Base-by-base conservation (phyloP, 1,140 invertebrate genomes). In the Lamellibrachia luymesi region DNA sequence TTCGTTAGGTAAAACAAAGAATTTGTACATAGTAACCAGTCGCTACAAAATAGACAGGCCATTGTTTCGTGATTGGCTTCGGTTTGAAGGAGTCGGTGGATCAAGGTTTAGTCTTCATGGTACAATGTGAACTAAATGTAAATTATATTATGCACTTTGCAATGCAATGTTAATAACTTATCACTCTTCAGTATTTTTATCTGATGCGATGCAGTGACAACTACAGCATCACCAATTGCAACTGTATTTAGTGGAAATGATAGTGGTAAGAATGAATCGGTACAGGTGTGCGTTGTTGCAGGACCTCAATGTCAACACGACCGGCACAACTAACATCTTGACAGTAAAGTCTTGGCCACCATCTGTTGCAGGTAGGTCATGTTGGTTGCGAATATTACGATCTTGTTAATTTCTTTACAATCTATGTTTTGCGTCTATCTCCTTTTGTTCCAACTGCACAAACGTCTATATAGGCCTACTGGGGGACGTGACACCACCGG, bases 311-410 rank as follows among this genome's bases (percentile, higher is more conserved):
- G 22, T 64, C n/a, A n/a, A 50, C 52, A 50, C 91, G 80, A 93
- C 50, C 25, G 25, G 25, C n/a, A 91, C 25, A 2, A 90, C n/a
- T 51, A 95, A 95, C 92, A 94, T 95, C 25, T 7, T 94, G 13
- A 93, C 93, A 80, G 93, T 94, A 1, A 93, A 94, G 38, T 94
- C 95, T 25, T 95, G 95, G 95, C 94, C 94, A 13, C 94, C 95
- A 0, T 94, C 92, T 90, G 94, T 93, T 4, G 93, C 94, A 93
- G 95, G 95, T 95, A 94, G 90, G 93, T 91, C 27, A 38, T 13
- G 50, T 10, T n/a, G 17, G 10, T 8, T 7, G 38, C 8, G 17
- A 92, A 50, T 94, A 80, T 50, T 22, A n/a, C n/a, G 91, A 50
- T 51, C 8, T 90, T 25, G 38, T 91, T 51, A 13, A 25, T 17